These are phyloP conservation scores for Oxycera nigricornis DNA, from an alignment of 2,888 invertebrate species.

Conservation along the genomic window DNA sequence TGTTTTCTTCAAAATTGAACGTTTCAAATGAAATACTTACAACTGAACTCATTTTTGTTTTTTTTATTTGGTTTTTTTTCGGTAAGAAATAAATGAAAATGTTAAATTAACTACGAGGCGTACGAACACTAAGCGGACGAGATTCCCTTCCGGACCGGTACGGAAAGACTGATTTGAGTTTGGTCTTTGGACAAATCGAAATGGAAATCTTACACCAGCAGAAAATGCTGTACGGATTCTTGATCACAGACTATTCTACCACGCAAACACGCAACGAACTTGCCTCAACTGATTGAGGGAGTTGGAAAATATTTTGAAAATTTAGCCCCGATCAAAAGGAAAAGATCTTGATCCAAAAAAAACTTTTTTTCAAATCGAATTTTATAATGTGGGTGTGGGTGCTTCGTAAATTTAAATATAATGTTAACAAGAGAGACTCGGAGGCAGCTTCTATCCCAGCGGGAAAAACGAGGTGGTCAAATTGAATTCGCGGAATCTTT, in stretches of 20 bases:
- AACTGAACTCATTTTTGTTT: conserved; percentile 30
- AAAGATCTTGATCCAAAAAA: conserved; percentile 8
- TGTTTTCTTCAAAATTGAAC: not conserved
- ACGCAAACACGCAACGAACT: conserved; percentile 41
- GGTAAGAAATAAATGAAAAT: not conserved
- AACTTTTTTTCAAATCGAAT: not conserved
- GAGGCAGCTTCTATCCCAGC: not conserved
- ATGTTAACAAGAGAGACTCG: not conserved
- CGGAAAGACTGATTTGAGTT: not conserved
- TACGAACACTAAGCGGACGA: not conserved
- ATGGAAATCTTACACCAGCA: not conserved
- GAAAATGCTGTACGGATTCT: conserved; percentile 11
- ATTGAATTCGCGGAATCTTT: no score
- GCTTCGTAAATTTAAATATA: conserved; percentile 3
- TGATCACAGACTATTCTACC: conserved; percentile 22
- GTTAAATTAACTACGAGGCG: not conserved
- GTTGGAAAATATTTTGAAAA: conserved; percentile 24
- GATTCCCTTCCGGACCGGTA: conserved; percentile 3
- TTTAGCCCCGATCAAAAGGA: conserved; percentile 24
- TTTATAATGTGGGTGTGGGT: not conserved
- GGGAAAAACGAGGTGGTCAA: not conserved
- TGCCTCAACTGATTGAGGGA: conserved; percentile 47
- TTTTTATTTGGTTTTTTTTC: not conserved
- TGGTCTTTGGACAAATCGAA: not conserved
- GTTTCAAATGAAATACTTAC: conserved; percentile 12